phyloP scores from a whole-genome alignment of 2,888 invertebrate species.

The Odontocolon sp. region DNA sequence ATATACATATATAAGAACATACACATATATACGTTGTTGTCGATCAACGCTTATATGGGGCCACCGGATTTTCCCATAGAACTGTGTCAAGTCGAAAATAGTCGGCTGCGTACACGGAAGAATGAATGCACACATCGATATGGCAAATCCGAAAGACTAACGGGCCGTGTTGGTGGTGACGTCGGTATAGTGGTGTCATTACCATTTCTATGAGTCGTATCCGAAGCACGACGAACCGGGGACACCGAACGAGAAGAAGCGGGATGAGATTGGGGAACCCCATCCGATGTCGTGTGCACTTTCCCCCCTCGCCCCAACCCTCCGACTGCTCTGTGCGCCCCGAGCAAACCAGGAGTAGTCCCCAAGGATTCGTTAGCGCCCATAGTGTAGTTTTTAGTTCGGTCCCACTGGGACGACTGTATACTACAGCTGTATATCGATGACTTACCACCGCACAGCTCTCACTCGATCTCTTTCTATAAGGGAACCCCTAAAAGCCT shows the following conservation, averaged over 20 bases:
- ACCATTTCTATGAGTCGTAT: slow-evolving; percentile 71
- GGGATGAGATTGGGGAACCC: slow-evolving; percentile 23
- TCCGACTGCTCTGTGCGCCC: slow-evolving; percentile 11
- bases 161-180: slow-evolving; percentile 61
- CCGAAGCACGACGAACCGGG: slow-evolving; percentile 41
- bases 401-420: slow-evolving; percentile 66
- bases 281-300: slow-evolving; percentile 41
- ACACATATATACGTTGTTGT: background rate
- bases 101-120: slow-evolving; percentile 23
- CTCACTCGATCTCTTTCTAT: slow-evolving; percentile 52
- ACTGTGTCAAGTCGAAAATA: slow-evolving; percentile 58
- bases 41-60: slow-evolving; percentile 32
- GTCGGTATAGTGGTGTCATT: slow-evolving; percentile 63
- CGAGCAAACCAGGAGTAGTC: slow-evolving; percentile 53
- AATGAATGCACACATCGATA: slow-evolving; percentile 14
- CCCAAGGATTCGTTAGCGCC: slow-evolving; percentile 76
- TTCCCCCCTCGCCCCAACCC: slow-evolving; percentile 2
- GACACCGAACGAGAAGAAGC: slow-evolving; percentile 33
- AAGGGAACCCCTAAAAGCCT: slow-evolving; percentile 72
- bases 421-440: slow-evolving; percentile 70
- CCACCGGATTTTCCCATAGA: slow-evolving; percentile 61
- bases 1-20: no score
- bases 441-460: slow-evolving; percentile 68
- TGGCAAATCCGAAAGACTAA: slow-evolving; percentile 72
- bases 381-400: slow-evolving; percentile 72